phyloP scores from a whole-genome alignment of 1,140 invertebrate genomes.

The Epicauta chinensis region DNA sequence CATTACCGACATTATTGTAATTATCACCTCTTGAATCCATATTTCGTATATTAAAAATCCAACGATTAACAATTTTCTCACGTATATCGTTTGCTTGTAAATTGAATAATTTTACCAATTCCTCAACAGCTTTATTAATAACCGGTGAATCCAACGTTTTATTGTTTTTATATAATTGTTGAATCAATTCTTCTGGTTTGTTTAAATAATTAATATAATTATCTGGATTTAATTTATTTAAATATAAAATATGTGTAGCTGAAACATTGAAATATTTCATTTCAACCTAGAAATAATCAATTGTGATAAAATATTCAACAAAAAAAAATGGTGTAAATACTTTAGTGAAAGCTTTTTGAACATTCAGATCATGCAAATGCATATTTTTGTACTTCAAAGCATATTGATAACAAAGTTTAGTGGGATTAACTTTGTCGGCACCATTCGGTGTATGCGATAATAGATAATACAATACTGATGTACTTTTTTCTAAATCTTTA shows the following conservation, averaged over 20 bases:
- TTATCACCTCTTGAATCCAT: too few relatives aligned
- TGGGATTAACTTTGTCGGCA: constrained; percentile 34
- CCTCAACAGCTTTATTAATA: constrained; percentile 30
- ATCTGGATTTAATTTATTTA: constrained; percentile 24
- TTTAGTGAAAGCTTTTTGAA: constrained; percentile 26
- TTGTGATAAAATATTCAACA: too few relatives aligned
- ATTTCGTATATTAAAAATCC: constrained; percentile 2
- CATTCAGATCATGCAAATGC: constrained; percentile 1
- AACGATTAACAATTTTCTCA: constrained; percentile 19
- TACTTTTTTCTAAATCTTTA: constrained; percentile 28
- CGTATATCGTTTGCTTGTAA: constrained; percentile 23
- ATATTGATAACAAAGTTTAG: constrained; percentile 33
- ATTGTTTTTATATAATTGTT: constrained; percentile 32
- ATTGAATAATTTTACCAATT: constrained; percentile 26
- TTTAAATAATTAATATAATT: constrained; percentile 27
- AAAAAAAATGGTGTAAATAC: too few relatives aligned
- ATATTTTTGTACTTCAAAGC: constrained; percentile 23
- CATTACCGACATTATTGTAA: too few relatives aligned
- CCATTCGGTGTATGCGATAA: constrained; percentile 30
- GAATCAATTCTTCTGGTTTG: constrained; percentile 29
- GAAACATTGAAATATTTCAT: constrained; percentile 30
- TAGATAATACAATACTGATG: constrained; percentile 34
- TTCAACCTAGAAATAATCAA: not conserved
- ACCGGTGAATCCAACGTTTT: constrained; percentile 30
- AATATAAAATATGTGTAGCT: constrained; percentile 32